Evolutionary conservation across 2,113 vertebrate species (phyloP), one percentile per base, ranked within the genome.

Genomic region (Paradoxurus hermaphroditus): DNA sequence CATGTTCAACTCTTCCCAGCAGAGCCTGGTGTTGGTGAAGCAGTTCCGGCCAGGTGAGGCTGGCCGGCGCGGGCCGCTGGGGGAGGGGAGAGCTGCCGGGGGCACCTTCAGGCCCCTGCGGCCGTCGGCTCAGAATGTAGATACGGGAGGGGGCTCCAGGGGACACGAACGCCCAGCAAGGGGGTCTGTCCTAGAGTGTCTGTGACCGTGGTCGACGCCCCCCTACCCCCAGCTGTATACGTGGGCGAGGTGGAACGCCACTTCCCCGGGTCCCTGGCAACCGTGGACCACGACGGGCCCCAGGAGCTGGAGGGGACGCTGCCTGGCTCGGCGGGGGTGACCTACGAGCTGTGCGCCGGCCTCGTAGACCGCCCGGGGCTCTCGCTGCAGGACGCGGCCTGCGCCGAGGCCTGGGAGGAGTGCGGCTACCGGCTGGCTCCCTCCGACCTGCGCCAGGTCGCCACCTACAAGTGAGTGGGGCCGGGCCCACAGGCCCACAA

Each of bases 321-420:
- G 90, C 99, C 99, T 0, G 99, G 99, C 56, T 98, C 95, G 0
- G 98, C 93, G 0, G 99, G 99, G 65, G 97, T 99, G 94, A 99
- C 99, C 5, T 99, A 99, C 0, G 99, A 99, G 98, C 99, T 99
- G 72, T 99, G 99, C 5, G 99, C 99, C 0, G 99, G 99, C 78
- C 99, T 99, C 44, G 98, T 99, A 98, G 99, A 99, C 99, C 99
- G 99, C 97, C 99, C 99, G 0, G 95, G 98, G 88, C 99, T 99
- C 46, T 99, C 99, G 1, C 98, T 99, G 98, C 99, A 99, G 98
- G 99, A 99, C 97, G 99, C 99, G 59, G 99, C 99, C 34, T 98
- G 99, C 82, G 99, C 99, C 97, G 99, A 99, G 95, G 97, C 99
- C 27, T 98, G 99, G 98, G 99, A 99, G 96, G 99, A 99, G 98